Evolutionary conservation across 2,113 vertebrate species (phyloP), one percentile per base, ranked within the genome.

Genomic region (Amazona guildingii): DNA sequence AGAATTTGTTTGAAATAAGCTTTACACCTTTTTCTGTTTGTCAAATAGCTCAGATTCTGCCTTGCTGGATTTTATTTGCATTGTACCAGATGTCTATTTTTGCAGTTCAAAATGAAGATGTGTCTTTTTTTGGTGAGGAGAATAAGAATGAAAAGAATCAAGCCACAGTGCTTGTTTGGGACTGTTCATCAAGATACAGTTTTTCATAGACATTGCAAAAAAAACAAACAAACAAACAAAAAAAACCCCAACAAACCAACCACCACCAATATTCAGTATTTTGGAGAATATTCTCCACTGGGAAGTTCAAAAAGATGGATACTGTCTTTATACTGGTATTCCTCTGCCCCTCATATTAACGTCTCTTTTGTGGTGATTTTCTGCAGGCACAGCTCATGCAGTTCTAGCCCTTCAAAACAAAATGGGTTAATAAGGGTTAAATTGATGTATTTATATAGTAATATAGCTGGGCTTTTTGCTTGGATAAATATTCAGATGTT

Each of bases 21-120:
- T 48, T 83, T 83, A 27, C 46, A 19, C 9, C 63, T 35, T 29
- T 48, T 61, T 80, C 41, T 69, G 19, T 68, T 90, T 90, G 43
- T 83, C 59, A 69, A n/a, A 57, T 55, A 52, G 33, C 57, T 80
- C 13, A 86, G 75, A 51, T 88, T 88, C 54, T 86, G 37, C 35
- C 20, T 61, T 72, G 29, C 20, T 0, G 1, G 25, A 35, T 76
- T 87, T 73, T 88, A 69, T 23, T 83, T 55, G 37, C 8, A 9
- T 92, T 92, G 24, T 89, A 88, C 85, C 92, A 92, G 17, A 54
- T 93, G 66, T 57, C 72, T 74, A 1, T 88, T 49, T 80, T 83
- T 88, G 64, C 72, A 78, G 31, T 95, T 93, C 75, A 76, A 95
- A 96, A 94, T 82, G 78, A 61, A 86, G 27, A 64, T 67, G 46